phyloP scores from a whole-genome alignment of 2,113 vertebrate species.

The Chroicocephalus ridibundus region DNA sequence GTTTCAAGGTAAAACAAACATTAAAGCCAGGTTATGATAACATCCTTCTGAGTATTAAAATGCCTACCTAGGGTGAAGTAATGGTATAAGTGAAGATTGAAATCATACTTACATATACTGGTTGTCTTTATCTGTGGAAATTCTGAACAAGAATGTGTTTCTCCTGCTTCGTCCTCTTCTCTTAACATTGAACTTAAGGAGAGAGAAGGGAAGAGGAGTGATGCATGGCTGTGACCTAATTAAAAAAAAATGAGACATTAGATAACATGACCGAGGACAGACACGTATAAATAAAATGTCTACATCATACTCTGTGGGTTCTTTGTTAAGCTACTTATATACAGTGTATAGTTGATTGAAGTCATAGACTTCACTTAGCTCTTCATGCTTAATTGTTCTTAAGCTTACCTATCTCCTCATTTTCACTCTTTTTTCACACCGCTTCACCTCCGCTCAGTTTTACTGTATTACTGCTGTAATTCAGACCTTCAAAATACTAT shows the following conservation, averaged over 20 bases:
- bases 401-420: not conserved
- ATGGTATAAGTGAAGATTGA: not conserved
- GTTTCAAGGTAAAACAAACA: slow-evolving; percentile 82
- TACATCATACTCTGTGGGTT: not conserved
- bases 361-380: not conserved
- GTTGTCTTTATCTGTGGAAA: not conserved
- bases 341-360: not conserved
- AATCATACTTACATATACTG: not conserved
- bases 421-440: not conserved
- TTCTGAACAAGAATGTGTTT: not conserved
- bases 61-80: not conserved
- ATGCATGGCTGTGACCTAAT: not conserved
- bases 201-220: not conserved
- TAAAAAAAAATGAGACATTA: not conserved
- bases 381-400: not conserved
- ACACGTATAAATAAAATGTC: not conserved
- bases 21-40: not conserved
- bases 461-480: not conserved
- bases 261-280: not conserved
- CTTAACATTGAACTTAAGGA: not conserved
- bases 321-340: not conserved
- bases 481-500: not conserved
- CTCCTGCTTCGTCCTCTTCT: not conserved
- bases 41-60: not conserved
- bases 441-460: not conserved